Evolutionary conservation across 2,113 vertebrate genomes (phyloP).

Genomic region (Corapipo altera): DNA sequence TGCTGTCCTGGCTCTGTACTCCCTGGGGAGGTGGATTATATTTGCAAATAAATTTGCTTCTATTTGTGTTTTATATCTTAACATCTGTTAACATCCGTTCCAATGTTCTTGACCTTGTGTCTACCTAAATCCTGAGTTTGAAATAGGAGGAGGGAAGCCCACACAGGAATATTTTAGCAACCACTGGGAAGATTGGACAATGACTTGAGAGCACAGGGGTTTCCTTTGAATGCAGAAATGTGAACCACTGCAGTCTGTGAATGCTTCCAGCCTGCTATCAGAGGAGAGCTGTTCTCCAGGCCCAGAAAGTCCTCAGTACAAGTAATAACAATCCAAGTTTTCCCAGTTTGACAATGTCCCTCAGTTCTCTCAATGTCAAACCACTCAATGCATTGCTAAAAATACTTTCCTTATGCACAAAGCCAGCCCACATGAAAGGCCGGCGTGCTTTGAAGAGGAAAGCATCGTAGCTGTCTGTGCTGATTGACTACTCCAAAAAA

Average conservation of each 20-base stretch:
- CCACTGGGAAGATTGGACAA: neutral
- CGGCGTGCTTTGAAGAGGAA: slow-evolving; percentile 6
- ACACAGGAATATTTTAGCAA: neutral
- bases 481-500: neutral
- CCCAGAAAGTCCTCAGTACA: neutral
- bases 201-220: neutral
- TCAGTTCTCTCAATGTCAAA: slow-evolving; percentile 55
- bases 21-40: neutral
- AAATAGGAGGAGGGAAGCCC: neutral
- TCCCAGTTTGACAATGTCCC: neutral
- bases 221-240: neutral
- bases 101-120: neutral
- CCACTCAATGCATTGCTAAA: slow-evolving; percentile 14
- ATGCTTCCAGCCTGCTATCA: neutral
- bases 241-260: neutral
- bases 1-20: neutral
- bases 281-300: neutral
- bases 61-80: neutral
- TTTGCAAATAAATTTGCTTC: neutral
- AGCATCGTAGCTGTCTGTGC: neutral
- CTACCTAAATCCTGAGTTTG: neutral
- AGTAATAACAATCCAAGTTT: neutral
- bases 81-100: no score
- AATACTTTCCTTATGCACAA: slow-evolving; percentile 31
- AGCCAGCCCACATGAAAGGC: slow-evolving; percentile 15